Conservation (phyloP, 2,113 vertebrate genomes). For the Vulpes lagopus region DNA sequence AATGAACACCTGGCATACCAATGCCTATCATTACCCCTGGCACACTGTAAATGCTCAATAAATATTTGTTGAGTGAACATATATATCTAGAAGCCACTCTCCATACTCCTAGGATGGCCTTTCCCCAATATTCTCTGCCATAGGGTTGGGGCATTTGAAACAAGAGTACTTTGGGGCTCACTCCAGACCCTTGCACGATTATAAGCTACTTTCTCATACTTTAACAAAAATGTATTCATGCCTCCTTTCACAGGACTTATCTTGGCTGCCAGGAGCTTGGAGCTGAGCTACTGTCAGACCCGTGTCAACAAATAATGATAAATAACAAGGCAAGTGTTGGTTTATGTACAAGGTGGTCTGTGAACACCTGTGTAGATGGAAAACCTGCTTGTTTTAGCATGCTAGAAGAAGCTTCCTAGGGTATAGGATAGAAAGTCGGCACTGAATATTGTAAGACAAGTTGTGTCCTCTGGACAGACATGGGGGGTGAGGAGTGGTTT, state of each 20-base stretch:
- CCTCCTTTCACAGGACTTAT: neutral
- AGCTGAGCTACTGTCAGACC: neutral
- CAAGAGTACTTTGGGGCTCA: neutral
- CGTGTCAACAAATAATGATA: neutral
- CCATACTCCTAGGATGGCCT: neutral
- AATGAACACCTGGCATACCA: neutral
- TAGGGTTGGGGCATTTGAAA: neutral
- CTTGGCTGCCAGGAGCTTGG: neutral
- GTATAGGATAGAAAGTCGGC: neutral
- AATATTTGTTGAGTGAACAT: neutral
- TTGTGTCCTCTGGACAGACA: neutral
- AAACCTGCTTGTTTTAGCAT: neutral
- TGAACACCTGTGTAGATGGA: neutral
- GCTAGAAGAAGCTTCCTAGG: neutral
- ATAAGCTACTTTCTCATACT: conserved; percentile 20
- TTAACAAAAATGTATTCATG: neutral
- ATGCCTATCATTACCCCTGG: neutral
- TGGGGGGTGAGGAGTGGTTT: too few species aligned
- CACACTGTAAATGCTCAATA: neutral
- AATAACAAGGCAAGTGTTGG: neutral
- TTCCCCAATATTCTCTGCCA: neutral
- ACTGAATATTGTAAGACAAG: conserved; percentile 1
- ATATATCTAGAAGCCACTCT: neutral
- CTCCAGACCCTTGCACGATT: neutral
- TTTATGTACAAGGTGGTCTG: neutral